phyloP scores from a whole-genome alignment of 2,797 vertebrate species.

The Gallinago nigripennis region DNA sequence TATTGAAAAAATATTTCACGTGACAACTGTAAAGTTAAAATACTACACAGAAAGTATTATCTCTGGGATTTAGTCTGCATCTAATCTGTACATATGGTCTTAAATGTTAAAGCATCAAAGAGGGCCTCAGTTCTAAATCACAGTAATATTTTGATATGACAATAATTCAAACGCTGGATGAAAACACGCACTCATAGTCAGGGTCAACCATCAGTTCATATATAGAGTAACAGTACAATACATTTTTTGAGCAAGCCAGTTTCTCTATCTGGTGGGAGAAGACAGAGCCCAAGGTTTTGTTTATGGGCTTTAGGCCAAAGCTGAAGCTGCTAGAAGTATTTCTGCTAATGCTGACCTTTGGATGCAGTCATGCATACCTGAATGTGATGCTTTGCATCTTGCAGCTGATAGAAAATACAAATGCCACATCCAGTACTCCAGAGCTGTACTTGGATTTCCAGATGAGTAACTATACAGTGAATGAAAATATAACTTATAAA shows the following conservation, averaged over 20 bases:
- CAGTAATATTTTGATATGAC: background rate
- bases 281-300: background rate
- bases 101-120: background rate
- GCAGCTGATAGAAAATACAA: background rate
- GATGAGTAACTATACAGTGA: background rate
- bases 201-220: background rate
- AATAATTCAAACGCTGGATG: background rate
- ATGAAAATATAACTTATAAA: background rate
- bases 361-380: background rate
- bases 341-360: background rate
- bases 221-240: background rate
- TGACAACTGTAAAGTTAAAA: background rate
- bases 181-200: background rate
- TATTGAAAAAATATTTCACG: background rate
- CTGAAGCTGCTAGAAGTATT: background rate
- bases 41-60: background rate
- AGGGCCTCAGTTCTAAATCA: background rate
- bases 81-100: background rate
- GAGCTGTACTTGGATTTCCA: background rate
- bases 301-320: background rate
- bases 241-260: background rate
- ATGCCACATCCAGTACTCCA: background rate
- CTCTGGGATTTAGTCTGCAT: background rate
- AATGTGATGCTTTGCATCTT: background rate
- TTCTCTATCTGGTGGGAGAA: background rate